A percentile compares a stretch with the other conserved stretches of the same genome.
Evolutionary conservation across 2,888 invertebrate genomes (phyloP).

Genomic region (Cerastoderma edule): DNA sequence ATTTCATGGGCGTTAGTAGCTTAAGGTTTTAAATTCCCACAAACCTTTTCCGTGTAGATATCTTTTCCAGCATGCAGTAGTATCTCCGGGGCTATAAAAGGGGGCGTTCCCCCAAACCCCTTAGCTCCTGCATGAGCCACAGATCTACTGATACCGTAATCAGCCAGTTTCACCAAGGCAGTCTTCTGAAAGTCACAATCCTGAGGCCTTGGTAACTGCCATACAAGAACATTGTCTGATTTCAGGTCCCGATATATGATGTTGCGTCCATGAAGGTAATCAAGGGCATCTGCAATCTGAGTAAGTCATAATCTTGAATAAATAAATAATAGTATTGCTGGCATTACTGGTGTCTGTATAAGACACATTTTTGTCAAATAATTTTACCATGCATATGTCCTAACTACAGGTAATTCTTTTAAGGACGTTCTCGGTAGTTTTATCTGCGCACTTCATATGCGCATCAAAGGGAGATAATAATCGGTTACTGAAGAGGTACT

Average conservation of each 20-base stretch:
- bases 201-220: conserved; percentile 94
- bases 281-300: conserved; percentile 94
- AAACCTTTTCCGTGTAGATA: conserved; percentile 97
- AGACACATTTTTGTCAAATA: too few relatives aligned
- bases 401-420: background rate
- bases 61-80: conserved; percentile 99
- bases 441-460: too few relatives aligned
- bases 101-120: conserved; percentile 97
- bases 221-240: conserved; percentile 99
- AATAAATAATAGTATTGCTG: background rate
- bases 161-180: conserved; percentile 93
- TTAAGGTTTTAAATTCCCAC: too few relatives aligned
- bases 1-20: too few relatives aligned
- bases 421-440: too few relatives aligned
- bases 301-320: too few relatives aligned
- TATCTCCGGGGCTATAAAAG: conserved; percentile 99
- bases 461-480: too few relatives aligned
- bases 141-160: conserved; percentile 92
- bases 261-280: conserved; percentile 95
- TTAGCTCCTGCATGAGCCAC: conserved; percentile 90
- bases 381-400: background rate
- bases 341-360: too few relatives aligned
- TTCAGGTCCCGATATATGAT: conserved; percentile 96
- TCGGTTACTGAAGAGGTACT: too few relatives aligned
- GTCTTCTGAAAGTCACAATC: conserved; percentile 84